These are phyloP conservation scores for Triplophysa siluroides DNA, from an alignment of 2,113 vertebrate species.

Conservation along the genomic window DNA sequence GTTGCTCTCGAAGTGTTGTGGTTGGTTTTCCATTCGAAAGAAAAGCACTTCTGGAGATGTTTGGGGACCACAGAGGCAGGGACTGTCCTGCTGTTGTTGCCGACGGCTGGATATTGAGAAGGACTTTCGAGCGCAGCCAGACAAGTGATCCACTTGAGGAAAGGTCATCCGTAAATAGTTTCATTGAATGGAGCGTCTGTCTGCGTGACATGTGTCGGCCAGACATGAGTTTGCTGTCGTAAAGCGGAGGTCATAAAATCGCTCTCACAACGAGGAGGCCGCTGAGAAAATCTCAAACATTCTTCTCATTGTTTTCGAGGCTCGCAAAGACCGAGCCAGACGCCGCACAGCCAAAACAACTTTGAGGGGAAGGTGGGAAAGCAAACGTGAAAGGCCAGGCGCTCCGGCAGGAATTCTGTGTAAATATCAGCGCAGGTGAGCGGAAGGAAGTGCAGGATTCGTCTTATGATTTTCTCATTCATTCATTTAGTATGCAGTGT, in stretches of 20 bases:
- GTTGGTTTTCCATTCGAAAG: not conserved
- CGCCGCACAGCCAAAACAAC: conserved; percentile 53
- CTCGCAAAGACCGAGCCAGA: conserved; percentile 66
- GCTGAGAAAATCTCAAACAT: conserved; percentile 68
- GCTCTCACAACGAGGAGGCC: conserved; percentile 63
- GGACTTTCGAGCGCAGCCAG: not conserved
- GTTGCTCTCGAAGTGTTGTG: not conserved
- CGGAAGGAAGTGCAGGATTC: conserved; percentile 6
- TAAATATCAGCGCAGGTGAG: not conserved
- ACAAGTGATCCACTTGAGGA: conserved; percentile 54
- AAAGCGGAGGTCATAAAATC: conserved; percentile 66
- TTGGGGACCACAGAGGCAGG: not conserved
- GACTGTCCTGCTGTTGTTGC: conserved; percentile 5
- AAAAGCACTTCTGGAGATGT: conserved; percentile 3
- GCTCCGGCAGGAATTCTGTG: not conserved
- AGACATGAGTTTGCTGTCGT: conserved; percentile 35
- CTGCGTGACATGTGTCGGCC: conserved; percentile 45
- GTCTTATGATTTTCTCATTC: conserved; percentile 14
- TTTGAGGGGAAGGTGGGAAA: conserved; percentile 21
- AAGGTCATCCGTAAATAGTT: conserved; percentile 76
- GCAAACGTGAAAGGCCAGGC: not conserved
- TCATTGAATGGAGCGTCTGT: conserved; percentile 62
- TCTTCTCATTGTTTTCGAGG: conserved; percentile 79
- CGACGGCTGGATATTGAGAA: conserved; percentile 5
- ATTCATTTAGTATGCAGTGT: not conserved